Evolutionary conservation across 2,797 vertebrate genomes (phyloP), one percentile per base, ranked within the genome.

Genomic region (Babyrousa celebensis): DNA sequence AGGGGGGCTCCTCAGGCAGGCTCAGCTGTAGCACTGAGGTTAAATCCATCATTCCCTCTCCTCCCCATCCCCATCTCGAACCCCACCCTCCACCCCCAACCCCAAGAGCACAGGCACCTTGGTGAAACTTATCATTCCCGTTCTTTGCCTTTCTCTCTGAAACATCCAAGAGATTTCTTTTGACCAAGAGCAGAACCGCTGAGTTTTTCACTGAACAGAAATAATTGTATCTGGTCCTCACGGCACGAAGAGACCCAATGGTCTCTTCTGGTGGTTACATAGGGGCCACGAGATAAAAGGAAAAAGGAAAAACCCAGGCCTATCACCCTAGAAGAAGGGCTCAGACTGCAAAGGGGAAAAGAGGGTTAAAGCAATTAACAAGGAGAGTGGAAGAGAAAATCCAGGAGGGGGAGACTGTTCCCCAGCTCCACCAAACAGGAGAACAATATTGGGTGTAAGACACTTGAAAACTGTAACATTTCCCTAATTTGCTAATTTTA

Each of bases 151-250:
- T 75, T 72, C 67, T 70, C 70, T 85, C 60, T 40, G 25, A 74
- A 92, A 80, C 20, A 87, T 56, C 32, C 17, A 78, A 20, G 10
- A 52, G 25, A 75, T 16, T 65, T 70, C 58, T 85, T 91, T 56
- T 6, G 36, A 89, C 27, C 56, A 85, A 68, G 25, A 94, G 63
- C 48, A 60, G 32, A 87, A 48, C 2, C 52, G 48, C 14, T 14
- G 18, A 21, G 18, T 43, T 87, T 90, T 79, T 94, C 77, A 88
- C 71, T 25, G 68, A 88, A 96, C 62, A 67, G 68, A 65, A 75
- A 56, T 29, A 43, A 70, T 3, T 80, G 72, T 89, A 21, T 15
- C 58, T 40, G 43, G 72, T 63, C 16, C 78, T 65, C 72, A 43
- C 4, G 67, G 58, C 32, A 63, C 56, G 62, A 87, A 56, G 12